Conservation (phyloP, 2,888 invertebrate species). For the Eupithecia pulchellata region DNA sequence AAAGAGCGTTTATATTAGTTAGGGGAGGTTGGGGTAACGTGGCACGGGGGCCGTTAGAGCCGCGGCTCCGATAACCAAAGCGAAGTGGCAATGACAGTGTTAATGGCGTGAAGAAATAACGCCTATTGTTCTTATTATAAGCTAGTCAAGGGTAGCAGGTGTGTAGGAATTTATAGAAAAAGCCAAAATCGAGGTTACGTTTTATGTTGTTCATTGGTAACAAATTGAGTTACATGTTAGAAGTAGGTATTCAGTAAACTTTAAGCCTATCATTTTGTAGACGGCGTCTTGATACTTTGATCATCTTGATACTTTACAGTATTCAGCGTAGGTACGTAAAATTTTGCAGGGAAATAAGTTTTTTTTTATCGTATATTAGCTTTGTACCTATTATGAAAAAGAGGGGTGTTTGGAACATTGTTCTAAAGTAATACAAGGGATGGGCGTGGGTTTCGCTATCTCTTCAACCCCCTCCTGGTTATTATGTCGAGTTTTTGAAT, state of each 20-base stretch:
- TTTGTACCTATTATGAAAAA: not conserved
- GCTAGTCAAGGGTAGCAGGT: not conserved
- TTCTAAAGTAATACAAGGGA: too few relatives aligned
- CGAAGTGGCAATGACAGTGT: not conserved
- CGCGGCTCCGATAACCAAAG: not conserved
- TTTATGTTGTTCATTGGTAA: too few relatives aligned
- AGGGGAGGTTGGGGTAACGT: conserved; percentile 17
- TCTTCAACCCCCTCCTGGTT: too few relatives aligned
- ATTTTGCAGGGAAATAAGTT: not conserved
- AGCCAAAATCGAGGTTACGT: not conserved
- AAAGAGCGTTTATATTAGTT: conserved; percentile 30
- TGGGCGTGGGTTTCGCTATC: too few relatives aligned
- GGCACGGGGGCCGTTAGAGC: not conserved
- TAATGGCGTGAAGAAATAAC: not conserved
- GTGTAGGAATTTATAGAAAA: not conserved
- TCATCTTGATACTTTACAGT: not conserved
- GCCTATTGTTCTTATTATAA: not conserved
- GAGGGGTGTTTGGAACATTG: too few relatives aligned
- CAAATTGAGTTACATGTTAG: too few relatives aligned
- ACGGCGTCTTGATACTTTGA: not conserved
- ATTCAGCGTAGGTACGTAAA: not conserved
- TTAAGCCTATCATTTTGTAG: not conserved
- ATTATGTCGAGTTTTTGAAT: too few relatives aligned
- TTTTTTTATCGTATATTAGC: not conserved
- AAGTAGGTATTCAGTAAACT: too few relatives aligned